phyloP scores from a whole-genome alignment of 2,113 vertebrate genomes.

The Leucosticte australis region DNA sequence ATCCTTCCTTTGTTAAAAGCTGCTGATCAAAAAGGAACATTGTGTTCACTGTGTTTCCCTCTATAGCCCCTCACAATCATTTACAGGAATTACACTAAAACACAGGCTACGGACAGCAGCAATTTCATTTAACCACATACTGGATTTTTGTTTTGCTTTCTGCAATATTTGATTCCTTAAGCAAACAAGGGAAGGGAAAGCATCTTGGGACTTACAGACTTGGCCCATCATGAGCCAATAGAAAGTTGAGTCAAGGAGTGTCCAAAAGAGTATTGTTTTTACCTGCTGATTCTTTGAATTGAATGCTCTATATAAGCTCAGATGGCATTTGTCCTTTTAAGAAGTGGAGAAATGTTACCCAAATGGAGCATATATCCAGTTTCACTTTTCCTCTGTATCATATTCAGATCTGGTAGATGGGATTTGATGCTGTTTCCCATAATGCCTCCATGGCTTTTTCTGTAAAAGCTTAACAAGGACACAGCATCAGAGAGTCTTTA shows the following conservation, averaged over 20 bases:
- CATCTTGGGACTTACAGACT: background rate
- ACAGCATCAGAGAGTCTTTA: slow-evolving; percentile 70
- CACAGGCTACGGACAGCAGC: background rate
- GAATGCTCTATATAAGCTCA: background rate
- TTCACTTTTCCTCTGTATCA: slow-evolving; percentile 62
- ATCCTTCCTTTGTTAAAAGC: slow-evolving; percentile 49
- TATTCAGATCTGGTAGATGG: slow-evolving; percentile 61
- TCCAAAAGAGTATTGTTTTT: slow-evolving; percentile 8
- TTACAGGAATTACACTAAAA: slow-evolving; percentile 67
- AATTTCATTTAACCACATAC: slow-evolving; percentile 31
- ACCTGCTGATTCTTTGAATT: background rate
- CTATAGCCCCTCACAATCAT: slow-evolving; percentile 13
- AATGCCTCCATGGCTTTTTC: slow-evolving; percentile 42
- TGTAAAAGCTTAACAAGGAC: slow-evolving; percentile 70
- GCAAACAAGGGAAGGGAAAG: background rate
- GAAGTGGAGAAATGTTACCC: slow-evolving; percentile 29
- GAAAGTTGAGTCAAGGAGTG: background rate
- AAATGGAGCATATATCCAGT: slow-evolving; percentile 46
- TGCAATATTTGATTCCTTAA: slow-evolving; percentile 17
- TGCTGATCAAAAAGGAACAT: slow-evolving; percentile 53
- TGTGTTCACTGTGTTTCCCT: slow-evolving; percentile 25
- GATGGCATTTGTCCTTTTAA: slow-evolving; percentile 38
- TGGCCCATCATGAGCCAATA: background rate
- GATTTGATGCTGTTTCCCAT: slow-evolving; percentile 63
- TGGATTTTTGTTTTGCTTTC: slow-evolving; percentile 9